Base-by-base conservation (phyloP, 2,888 invertebrate genomes). In the Clitarchus hookeri region DNA sequence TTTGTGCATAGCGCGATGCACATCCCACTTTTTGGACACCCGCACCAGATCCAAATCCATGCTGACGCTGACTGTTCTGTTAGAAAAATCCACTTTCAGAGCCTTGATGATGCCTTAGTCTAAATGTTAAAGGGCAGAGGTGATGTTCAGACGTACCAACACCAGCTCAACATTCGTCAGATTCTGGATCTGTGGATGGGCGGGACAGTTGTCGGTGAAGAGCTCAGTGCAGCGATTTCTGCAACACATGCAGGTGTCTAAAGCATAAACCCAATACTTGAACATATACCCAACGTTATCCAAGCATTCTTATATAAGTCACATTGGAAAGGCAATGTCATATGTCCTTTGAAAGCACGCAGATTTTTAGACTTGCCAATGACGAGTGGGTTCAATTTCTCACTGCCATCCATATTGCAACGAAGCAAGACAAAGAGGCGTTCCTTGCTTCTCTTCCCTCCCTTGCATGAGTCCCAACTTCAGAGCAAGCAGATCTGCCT, bases 101-200 rank as follows among this genome's bases (percentile, higher is more conserved):
- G n/a, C n/a, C n/a, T n/a, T n/a, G n/a, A 89, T 89, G 6, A 89
- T 86, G 19, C 89, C 88, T 86, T 88, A 87, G 84, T 89, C 89
- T 88, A 88, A 86, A n/a, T 89, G 88, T 44, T 88, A 87, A 26
- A 88, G 65, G 16, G 84, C 78, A 19, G 89, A 89, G 11, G 89
- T 90, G 16, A 89, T 89, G 87, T 89, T 90, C 85, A 90, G 79
- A 83, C 90, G 90, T 27, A 90, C 86, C 89, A 90, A 90, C 87
- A 89, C 89, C 9, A 90, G 88, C 87, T 89, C 88, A 86, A 87
- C 89, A 88, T 89, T 85, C 27, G 84, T 85, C 16, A 88, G 84
- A 9, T 85, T 27, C 0, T 85, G 84, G 26, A 85, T 6, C 84
- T 86, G 9, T 6, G 89, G 89, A 88, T 89, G 90, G 44, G 89